A percentile compares a stretch with the other conserved stretches of the same genome.
Conservation (phyloP, 2,888 invertebrate species). For the Tenthredo scrophulariae region DNA sequence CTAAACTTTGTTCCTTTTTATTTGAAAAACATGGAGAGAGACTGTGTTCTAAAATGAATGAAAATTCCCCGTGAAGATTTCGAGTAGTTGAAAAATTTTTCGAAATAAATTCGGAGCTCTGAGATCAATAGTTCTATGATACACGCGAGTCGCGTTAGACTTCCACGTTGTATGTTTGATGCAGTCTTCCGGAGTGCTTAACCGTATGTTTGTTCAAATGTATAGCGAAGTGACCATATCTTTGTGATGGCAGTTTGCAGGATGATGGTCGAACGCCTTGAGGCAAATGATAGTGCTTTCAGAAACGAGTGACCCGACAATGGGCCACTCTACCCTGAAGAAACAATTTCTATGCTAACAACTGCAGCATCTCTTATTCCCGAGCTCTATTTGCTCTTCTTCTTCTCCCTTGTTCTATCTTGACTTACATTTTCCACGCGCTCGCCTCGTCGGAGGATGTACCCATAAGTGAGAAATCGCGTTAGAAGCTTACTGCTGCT, state of each 20-base stretch:
- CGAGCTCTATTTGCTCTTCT: neutral
- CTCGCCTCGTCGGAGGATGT: slow-evolving; percentile 12
- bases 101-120: neutral
- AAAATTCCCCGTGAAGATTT: neutral
- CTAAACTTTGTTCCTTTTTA: neutral
- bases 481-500: neutral
- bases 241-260: neutral
- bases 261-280: slow-evolving; percentile 5
- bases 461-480: neutral
- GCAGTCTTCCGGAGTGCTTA: neutral
- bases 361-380: slow-evolving; percentile 42
- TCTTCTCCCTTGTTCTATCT: neutral
- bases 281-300: slow-evolving; percentile 30
- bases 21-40: neutral
- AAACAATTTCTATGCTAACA: slow-evolving; percentile 76
- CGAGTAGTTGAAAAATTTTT: neutral
- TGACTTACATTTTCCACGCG: neutral
- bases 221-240: neutral
- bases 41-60: neutral
- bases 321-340: slow-evolving; percentile 73
- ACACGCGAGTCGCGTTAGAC: neutral
- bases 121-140: neutral
- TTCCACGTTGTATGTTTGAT: neutral
- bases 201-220: neutral
- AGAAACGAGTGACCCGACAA: slow-evolving; percentile 74